phyloP scores from a whole-genome alignment of 2,113 vertebrate species.

The Ochotona princeps region DNA sequence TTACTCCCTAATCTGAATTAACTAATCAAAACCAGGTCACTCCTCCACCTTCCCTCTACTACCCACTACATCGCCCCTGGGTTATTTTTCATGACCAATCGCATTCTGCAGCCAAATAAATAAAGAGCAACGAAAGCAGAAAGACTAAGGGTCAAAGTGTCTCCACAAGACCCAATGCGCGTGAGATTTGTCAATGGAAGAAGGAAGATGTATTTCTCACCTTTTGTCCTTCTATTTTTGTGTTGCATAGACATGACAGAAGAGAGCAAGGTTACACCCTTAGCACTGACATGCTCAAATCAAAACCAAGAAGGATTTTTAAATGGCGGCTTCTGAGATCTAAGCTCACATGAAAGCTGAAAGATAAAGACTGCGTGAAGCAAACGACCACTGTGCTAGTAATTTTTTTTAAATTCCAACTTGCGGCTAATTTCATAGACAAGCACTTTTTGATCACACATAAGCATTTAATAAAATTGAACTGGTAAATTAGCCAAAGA shows the following conservation, averaged over 20 bases:
- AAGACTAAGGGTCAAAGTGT: conserved; percentile 71
- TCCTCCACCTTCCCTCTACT: conserved; percentile 49
- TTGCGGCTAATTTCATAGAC: conserved; percentile 42
- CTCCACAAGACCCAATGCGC: conserved; percentile 40
- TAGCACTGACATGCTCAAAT: background rate
- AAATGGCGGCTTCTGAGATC: conserved; percentile 43
- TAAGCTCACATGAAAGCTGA: conserved; percentile 42
- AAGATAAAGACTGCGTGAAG: background rate
- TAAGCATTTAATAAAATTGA: conserved; percentile 79
- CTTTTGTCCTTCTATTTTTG: background rate
- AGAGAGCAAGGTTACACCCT: conserved; percentile 1
- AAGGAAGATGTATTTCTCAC: background rate
- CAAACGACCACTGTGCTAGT: background rate
- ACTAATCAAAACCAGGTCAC: conserved; percentile 78
- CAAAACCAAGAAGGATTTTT: conserved; percentile 50
- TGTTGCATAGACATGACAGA: background rate
- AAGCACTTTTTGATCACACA: conserved; percentile 73
- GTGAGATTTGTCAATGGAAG: conserved; percentile 58
- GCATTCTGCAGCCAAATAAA: conserved; percentile 55
- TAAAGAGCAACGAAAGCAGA: conserved; percentile 63
- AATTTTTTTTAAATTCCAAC: conserved; percentile 53
- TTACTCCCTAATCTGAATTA: conserved; percentile 82
- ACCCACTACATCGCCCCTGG: conserved; percentile 38
- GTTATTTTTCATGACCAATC: conserved; percentile 73
- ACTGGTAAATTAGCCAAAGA: conserved; percentile 71